Conservation (phyloP, 2,113 vertebrate species). For the Limnothrissa miodon region DNA sequence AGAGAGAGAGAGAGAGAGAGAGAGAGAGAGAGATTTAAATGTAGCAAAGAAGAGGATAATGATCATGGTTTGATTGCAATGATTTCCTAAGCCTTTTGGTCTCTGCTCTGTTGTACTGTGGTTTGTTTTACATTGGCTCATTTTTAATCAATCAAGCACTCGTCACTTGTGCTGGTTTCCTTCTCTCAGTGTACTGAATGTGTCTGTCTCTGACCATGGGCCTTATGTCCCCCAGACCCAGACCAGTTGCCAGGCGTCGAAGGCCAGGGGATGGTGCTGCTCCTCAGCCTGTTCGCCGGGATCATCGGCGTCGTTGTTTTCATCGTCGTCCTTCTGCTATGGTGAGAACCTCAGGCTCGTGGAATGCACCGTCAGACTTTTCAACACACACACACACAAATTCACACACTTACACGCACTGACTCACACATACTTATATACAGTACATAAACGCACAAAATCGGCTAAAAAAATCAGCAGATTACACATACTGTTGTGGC, state of each 20-base stretch:
- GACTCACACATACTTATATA: background rate
- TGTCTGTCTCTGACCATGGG: background rate
- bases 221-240: constrained; percentile 45
- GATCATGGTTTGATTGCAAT: background rate
- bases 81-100: background rate
- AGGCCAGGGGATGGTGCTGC: constrained; percentile 61
- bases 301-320: constrained; percentile 64
- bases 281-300: constrained; percentile 68
- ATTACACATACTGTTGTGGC: too few relatives aligned
- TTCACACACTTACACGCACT: background rate
- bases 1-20: background rate
- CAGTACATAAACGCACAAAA: background rate
- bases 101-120: background rate
- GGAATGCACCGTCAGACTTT: too few relatives aligned
- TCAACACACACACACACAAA: background rate
- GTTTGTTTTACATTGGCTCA: background rate
- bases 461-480: background rate
- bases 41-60: background rate
- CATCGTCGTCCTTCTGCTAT: constrained; percentile 65
- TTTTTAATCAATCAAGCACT: too few relatives aligned
- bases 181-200: background rate
- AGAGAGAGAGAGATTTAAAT: background rate
- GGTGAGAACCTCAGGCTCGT: constrained; percentile 57
- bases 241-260: constrained; percentile 46
- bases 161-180: background rate